Conservation (phyloP, 2,888 invertebrate species). For the Oscheius sp. region DNA sequence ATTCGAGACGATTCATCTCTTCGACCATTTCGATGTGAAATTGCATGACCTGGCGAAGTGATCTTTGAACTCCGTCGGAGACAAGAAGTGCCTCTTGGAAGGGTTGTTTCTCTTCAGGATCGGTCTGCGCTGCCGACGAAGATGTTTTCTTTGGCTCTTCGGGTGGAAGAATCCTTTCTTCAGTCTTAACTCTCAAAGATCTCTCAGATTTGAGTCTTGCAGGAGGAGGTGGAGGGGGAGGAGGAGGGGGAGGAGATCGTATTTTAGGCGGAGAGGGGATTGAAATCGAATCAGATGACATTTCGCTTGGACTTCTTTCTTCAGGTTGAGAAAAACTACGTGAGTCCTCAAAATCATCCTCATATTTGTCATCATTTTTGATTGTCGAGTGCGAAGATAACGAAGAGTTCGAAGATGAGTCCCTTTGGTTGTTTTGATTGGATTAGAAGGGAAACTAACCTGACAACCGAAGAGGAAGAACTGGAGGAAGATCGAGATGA, state of each 20-base stretch:
- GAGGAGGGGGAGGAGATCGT: too few species aligned
- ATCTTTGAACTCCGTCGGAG: conserved; percentile 1
- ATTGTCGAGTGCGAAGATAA: not conserved
- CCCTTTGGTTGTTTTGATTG: not conserved
- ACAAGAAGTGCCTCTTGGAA: not conserved
- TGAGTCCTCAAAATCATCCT: conserved; percentile 9
- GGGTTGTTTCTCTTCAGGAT: too few species aligned
- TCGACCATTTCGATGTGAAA: conserved; percentile 10
- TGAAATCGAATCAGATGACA: too few species aligned
- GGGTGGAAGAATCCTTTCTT: not conserved
- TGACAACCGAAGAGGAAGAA: not conserved
- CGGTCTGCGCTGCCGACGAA: too few species aligned
- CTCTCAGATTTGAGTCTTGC: not conserved
- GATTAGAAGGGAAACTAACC: not conserved
- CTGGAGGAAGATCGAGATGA: not conserved
- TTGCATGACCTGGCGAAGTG: not conserved
- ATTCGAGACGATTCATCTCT: conserved; percentile 23
- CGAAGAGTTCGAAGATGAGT: not conserved
- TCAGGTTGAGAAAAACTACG: not conserved
- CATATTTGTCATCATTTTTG: not conserved
- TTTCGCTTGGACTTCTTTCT: not conserved
- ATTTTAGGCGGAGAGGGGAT: too few species aligned
- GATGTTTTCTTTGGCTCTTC: too few species aligned
- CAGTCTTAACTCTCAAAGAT: not conserved
- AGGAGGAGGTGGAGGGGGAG: too few species aligned